Base-by-base conservation (phyloP, 2,888 invertebrate genomes). In the Lapara coniferarum region DNA sequence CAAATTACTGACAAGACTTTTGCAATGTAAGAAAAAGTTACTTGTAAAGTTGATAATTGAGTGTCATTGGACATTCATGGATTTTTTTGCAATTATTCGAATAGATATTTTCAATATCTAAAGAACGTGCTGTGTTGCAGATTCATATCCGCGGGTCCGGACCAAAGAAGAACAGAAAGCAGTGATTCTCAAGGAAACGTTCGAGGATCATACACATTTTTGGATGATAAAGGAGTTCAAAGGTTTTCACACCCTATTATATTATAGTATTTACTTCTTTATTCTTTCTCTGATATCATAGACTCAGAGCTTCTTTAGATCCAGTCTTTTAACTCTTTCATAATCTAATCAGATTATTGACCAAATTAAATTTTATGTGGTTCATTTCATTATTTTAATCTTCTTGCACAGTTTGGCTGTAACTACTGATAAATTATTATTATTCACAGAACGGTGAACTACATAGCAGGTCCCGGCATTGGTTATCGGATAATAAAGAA, bases 201-300 rank as follows among this genome's bases (percentile, higher is more conserved):
- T 1, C 90, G 96, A 74, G 97, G 97, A 51, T 96, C 96, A 0
- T 97, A 97, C 89, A 96, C 97, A 0, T 97, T 96, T 83, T 87
- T 97, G 19, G 97, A 97, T 76, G 97, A 97, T 79, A 96, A 97
- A 89, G 97, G 97, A 0, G 95, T 96, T 44, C 96, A 97, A 84
- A 95, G 94, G 94, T 93, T 85, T 49, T 57, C 46, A 66, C 37
- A 4, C 37, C 37, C 37, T 37, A 37, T 7, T 25, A 37, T 37
- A 37, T 37, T 37, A 55, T 5, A 37, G 56, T 55, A 14, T 16
- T 67, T 51, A 5, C 2, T 25, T n/a, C 30, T 51, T 16, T 37
- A 37, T 56, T 8, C 46, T 30, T 25, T n/a, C n/a, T 3, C 37
- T 37, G 4, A 37, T 37, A 37, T 37, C 8, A 6, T 7, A 37